These are phyloP conservation scores for Drosophila meridionalis DNA, from an alignment of 2,888 invertebrate species.

Conservation along the genomic window DNA sequence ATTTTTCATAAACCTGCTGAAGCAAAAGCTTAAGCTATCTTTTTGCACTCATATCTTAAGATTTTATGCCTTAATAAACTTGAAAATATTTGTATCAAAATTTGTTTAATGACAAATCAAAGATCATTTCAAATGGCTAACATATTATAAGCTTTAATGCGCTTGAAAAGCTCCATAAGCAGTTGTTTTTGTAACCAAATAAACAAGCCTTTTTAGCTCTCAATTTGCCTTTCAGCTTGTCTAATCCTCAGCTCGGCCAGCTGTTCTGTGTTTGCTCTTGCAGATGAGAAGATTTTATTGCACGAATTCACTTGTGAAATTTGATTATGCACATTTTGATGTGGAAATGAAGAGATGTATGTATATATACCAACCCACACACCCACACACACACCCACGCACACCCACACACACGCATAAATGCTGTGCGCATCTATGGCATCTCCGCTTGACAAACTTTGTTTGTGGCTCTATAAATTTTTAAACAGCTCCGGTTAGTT, in stretches of 20 bases:
- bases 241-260: conserved; percentile 22
- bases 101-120: no score
- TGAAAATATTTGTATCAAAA: no score
- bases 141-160: neutral
- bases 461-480: conserved; percentile 54
- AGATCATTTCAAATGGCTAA: neutral
- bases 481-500: conserved; percentile 36
- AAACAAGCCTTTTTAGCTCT: neutral
- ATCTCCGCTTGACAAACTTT: conserved; percentile 50
- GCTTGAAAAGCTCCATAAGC: neutral
- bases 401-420: neutral
- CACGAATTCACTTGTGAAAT: conserved; percentile 64
- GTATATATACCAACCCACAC: conserved; percentile 5
- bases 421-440: neutral
- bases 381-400: neutral
- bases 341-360: conserved; percentile 8
- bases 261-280: conserved; percentile 43
- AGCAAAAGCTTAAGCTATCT: no score
- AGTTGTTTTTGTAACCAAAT: neutral
- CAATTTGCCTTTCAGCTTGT: conserved; percentile 19
- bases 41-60: no score
- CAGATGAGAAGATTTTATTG: conserved; percentile 62
- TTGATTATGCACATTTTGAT: conserved; percentile 59
- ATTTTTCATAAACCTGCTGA: no score
- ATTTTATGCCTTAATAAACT: no score